Base-by-base conservation (phyloP, 2,113 vertebrate genomes). In the Embiotoca jacksoni region DNA sequence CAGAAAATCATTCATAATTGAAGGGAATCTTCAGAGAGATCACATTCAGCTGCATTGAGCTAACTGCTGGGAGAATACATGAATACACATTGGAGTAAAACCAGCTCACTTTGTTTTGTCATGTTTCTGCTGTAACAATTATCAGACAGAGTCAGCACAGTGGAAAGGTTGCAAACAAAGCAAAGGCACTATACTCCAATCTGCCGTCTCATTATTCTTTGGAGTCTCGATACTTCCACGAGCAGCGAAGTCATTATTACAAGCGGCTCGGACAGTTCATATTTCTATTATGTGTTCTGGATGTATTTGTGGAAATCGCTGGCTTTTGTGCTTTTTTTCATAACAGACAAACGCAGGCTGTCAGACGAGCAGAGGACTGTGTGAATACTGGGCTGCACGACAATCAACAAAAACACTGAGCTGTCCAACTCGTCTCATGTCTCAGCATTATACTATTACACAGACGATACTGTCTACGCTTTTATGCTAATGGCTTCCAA, bases 401-500 rank as follows among this genome's bases (percentile, higher is more conserved):
- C 53, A 77, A 52, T 84, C 58, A 75, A 63, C 5, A 59, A 47
- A 72, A 72, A 84, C 52, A 64, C 46, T 55, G 55, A 66, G 72
- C 81, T 56, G 30, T 63, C 63, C 13, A 16, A 54, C 68, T 55
- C 57, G 33, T 62, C 72, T 72, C 50, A 71, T 75, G 53, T 65
- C 44, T 77, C 49, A 33, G 35, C 53, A 1, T 60, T 44, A 59
- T 10, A 37, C 16, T 41, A 36, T 77, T 66, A 86, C 86, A 36
- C 35, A 59, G 46, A 77, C 84, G 65, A 61, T 50, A 14, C 49
- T 6, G 41, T 46, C 39, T 35, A 3, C 10, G 7, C 69, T 94
- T 94, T 95, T 92, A 82, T 83, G 89, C 89, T 93, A 93, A 93
- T 94, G 85, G 86, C 60, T 61, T 90, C 84, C 76, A 71, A 90